phyloP scores from a whole-genome alignment of 2,888 invertebrate genomes.

The Mantis religiosa region DNA sequence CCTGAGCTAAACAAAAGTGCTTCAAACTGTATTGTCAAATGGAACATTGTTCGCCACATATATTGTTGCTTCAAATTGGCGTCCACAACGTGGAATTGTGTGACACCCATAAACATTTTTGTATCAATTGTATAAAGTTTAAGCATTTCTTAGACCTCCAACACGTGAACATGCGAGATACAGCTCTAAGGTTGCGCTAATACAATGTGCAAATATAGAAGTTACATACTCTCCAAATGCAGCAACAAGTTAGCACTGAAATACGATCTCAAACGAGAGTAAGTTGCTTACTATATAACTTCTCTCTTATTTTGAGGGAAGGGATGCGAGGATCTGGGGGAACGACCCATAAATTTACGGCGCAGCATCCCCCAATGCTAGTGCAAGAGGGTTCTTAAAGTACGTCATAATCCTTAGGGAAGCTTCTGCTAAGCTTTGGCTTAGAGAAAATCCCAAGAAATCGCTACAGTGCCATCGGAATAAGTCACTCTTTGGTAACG shows the following conservation, averaged over 20 bases:
- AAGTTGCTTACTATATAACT: neutral
- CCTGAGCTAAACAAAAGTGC: too few species aligned
- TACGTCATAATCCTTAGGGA: neutral
- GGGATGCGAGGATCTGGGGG: neutral
- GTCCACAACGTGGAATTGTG: too few species aligned
- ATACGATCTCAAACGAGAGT: neutral
- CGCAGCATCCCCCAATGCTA: neutral
- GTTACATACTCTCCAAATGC: neutral
- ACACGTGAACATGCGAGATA: too few species aligned
- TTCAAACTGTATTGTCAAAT: too few species aligned
- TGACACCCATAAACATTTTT: too few species aligned
- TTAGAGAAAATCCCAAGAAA: neutral
- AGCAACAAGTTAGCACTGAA: neutral
- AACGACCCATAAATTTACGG: neutral
- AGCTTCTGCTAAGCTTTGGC: neutral
- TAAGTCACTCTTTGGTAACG: neutral
- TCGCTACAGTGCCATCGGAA: neutral
- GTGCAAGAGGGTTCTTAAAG: neutral
- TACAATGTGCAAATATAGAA: neutral
- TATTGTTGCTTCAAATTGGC: too few species aligned
- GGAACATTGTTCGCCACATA: too few species aligned
- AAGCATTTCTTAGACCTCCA: neutral
- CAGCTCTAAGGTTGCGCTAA: too few species aligned
- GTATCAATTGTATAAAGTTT: too few species aligned
- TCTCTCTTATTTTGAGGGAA: neutral